A percentile compares a stretch with the other conserved stretches of the same genome.
These are phyloP conservation scores for Phengaris arion DNA, from an alignment of 2,888 invertebrate genomes.

Conservation along the genomic window DNA sequence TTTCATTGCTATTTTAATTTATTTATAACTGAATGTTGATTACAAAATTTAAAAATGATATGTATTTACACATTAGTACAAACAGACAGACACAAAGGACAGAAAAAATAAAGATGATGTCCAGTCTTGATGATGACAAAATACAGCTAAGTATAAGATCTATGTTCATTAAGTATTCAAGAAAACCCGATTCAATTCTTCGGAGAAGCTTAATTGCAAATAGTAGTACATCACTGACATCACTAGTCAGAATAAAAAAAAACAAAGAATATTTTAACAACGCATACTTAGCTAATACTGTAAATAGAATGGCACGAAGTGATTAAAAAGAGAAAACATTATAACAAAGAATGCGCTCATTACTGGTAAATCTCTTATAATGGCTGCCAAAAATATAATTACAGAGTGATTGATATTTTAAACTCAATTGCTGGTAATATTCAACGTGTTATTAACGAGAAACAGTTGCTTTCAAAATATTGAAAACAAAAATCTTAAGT, in stretches of 20 bases:
- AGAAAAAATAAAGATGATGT: too few relatives aligned
- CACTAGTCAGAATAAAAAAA: not conserved
- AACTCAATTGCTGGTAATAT: constrained; percentile 21
- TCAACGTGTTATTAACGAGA: constrained; percentile 21
- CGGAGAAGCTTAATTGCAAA: not conserved
- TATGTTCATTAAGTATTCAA: not conserved
- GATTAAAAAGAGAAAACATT: constrained; percentile 21
- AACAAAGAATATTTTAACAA: not conserved
- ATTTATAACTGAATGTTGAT: too few relatives aligned
- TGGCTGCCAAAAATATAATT: constrained; percentile 29
- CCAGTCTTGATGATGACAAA: too few relatives aligned
- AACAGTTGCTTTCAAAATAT: constrained; percentile 28
- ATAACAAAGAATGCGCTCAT: constrained; percentile 19
- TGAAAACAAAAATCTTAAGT: constrained; percentile 27
- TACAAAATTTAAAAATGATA: too few relatives aligned
- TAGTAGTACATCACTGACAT: constrained; percentile 5
- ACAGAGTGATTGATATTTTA: constrained; percentile 23
- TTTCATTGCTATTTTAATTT: too few relatives aligned
- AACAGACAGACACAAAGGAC: too few relatives aligned
- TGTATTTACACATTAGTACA: too few relatives aligned
- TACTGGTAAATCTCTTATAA: constrained; percentile 28
- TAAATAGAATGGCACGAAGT: constrained; percentile 5
- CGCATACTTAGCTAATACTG: constrained; percentile 1
- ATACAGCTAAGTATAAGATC: not conserved
- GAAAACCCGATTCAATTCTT: not conserved